Conservation (phyloP, 2,113 vertebrate genomes). For the Montifringilla adamsi region DNA sequence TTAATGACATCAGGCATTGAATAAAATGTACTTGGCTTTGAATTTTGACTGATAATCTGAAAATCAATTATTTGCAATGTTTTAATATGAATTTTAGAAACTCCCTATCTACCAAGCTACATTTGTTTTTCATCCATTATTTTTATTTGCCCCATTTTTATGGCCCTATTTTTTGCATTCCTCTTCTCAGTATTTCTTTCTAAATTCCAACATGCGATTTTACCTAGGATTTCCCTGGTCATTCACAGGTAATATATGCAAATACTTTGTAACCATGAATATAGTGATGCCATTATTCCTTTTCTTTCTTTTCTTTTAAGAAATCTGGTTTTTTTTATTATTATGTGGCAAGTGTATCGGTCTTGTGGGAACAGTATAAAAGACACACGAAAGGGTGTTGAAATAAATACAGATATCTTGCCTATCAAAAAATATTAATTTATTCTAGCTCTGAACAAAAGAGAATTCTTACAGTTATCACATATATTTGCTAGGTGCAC, state of each 20-base stretch:
- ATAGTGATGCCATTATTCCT: background rate
- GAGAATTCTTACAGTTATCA: background rate
- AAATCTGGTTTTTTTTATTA: background rate
- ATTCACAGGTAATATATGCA: background rate
- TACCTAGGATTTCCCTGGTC: background rate
- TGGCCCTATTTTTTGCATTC: background rate
- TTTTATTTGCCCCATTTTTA: background rate
- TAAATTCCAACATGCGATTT: background rate
- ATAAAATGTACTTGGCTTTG: background rate
- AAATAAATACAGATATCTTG: background rate
- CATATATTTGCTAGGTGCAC: background rate
- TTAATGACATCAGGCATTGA: background rate
- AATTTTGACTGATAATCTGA: background rate
- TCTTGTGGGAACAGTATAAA: background rate
- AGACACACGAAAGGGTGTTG: background rate
- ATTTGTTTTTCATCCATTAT: background rate
- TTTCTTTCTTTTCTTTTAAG: background rate
- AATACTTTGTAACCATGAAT: conserved; percentile 9
- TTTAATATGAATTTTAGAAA: background rate
- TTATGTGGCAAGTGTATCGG: background rate
- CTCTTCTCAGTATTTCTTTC: background rate
- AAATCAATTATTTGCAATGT: background rate
- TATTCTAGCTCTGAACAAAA: background rate
- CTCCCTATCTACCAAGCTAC: background rate
- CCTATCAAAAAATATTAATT: background rate